Base-by-base conservation (phyloP, 2,797 vertebrate genomes). In the Decapterus maruadsi region DNA sequence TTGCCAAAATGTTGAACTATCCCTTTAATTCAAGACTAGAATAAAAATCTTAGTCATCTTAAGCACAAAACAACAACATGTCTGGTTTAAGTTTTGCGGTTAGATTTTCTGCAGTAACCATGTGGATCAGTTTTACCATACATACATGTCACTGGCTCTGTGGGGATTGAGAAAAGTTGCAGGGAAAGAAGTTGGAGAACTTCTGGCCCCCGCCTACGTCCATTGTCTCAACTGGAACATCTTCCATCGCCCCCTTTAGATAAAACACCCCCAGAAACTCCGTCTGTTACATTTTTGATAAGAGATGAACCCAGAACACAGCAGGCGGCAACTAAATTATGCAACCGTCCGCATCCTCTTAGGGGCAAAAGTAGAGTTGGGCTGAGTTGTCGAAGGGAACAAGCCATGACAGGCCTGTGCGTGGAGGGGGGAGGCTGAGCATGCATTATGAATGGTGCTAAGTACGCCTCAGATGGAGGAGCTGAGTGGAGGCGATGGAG, bases 361-460 rank as follows among this genome's bases (percentile, higher is more conserved):
- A 93, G 91, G 92, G 90, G 80, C 77, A 78, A 85, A 90, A 92
- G 93, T 87, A 82, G 91, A 90, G 83, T 78, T 87, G 74, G 90
- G 87, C 86, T 77, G 90, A 93, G 91, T 90, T 95, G 94, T 94
- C 89, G 78, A 88, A 91, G 72, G 88, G 93, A 94, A 96, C 93
- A 1, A 76, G 87, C 90, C 90, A 82, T 91, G 95, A 96, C 95
- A 95, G 93, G 84, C 75, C 85, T 43, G 89, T 81, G 86, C 68
- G 51, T 80, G 85, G 80, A 82, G 77, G 34, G 34, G 34, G 80
- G 87, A 89, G 79, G 91, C 84, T 58, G 83, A 59, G 58, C 88
- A 95, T 96, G 87, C 94, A 96, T 95, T 95, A 95, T 96, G 90
- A 82, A 96, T 95, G 91, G 84, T 75, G 85, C 80, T 94, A 94